Evolutionary conservation across 2,888 invertebrate species (phyloP).

Genomic region (Nomada ruficornis): DNA sequence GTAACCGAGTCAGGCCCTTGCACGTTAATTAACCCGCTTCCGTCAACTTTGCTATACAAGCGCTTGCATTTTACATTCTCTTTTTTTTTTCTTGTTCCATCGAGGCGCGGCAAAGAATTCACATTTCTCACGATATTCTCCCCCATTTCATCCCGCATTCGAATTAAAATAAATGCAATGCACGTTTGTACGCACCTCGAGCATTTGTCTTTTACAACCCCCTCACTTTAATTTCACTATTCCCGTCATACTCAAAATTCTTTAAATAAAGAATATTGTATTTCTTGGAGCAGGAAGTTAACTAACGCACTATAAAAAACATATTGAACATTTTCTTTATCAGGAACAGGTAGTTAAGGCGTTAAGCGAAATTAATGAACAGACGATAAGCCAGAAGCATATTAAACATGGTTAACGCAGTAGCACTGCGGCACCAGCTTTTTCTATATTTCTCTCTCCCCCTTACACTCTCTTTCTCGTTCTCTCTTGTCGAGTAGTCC

Average conservation of each 20-base stretch:
- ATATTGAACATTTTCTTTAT: neutral
- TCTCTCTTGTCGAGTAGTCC: conserved; percentile 2
- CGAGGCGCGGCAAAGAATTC: conserved; percentile 25
- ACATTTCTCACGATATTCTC: conserved; percentile 23
- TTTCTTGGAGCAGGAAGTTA: neutral
- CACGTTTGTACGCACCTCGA: too few relatives aligned
- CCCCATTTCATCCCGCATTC: too few relatives aligned
- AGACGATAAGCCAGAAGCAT: conserved; percentile 3
- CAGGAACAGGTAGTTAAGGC: neutral
- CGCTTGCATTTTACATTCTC: conserved; percentile 2
- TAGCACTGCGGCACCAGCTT: neutral
- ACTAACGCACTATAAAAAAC: neutral
- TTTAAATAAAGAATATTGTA: too few relatives aligned
- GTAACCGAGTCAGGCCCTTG: conserved; percentile 23
- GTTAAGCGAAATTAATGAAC: conserved; percentile 22
- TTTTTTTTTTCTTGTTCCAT: conserved; percentile 17
- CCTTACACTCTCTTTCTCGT: neutral
- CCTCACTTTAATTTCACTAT: too few relatives aligned
- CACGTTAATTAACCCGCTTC: conserved; percentile 43
- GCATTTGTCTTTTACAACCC: too few relatives aligned
- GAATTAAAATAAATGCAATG: too few relatives aligned
- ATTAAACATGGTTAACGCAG: conserved; percentile 9
- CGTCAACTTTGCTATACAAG: conserved; percentile 3
- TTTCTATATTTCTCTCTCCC: too few relatives aligned
- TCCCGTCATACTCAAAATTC: too few relatives aligned